A percentile compares a stretch with the other conserved stretches of the same genome.
phyloP scores from a whole-genome alignment of 2,797 vertebrate genomes.

The Falco naumanni region DNA sequence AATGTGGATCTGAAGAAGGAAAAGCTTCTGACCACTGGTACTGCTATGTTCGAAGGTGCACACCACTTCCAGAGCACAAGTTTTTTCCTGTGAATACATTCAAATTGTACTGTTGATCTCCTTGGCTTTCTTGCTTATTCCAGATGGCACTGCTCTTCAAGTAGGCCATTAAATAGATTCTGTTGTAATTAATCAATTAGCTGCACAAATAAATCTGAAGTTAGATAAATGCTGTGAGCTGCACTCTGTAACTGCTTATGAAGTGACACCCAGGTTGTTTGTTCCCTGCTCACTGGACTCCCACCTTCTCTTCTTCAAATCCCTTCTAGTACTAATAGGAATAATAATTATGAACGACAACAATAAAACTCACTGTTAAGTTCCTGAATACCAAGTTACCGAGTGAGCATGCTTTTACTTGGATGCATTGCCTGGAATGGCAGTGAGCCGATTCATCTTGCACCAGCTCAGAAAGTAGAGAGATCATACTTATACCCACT shows the following conservation, averaged over 20 bases:
- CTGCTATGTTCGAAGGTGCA: neutral
- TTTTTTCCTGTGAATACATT: neutral
- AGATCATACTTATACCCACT: neutral
- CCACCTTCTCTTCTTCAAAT: neutral
- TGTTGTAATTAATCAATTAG: constrained; percentile 40
- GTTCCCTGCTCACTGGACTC: neutral
- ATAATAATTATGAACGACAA: neutral
- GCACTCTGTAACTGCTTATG: neutral
- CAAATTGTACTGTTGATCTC: neutral
- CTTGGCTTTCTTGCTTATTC: neutral
- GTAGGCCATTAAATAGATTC: neutral
- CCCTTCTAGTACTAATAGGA: neutral
- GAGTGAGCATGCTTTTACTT: neutral
- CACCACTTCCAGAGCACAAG: neutral
- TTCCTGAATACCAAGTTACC: neutral
- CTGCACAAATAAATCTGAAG: constrained; percentile 24
- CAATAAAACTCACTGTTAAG: neutral
- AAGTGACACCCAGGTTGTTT: neutral
- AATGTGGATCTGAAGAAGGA: neutral
- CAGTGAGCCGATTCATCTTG: neutral
- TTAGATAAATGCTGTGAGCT: neutral
- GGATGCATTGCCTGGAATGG: fast-evolving
- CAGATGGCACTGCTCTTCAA: neutral
- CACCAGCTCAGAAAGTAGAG: neutral
- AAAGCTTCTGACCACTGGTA: neutral